Evolutionary conservation across 2,888 invertebrate genomes (phyloP), one percentile per base, ranked within the genome.

Genomic region (Erebia ligea): DNA sequence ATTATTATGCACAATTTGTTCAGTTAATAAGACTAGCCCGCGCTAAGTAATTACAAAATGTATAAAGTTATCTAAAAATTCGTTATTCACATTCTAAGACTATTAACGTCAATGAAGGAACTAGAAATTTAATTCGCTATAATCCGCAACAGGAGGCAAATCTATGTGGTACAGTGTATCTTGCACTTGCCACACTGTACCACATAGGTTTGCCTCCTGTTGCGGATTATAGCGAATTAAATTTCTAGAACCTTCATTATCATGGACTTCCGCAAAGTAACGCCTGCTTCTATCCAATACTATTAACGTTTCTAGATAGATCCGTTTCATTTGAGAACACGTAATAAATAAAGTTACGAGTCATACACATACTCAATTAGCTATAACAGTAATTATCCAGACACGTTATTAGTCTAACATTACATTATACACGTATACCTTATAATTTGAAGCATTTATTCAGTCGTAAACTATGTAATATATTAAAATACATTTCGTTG

Each of bases 21-120:
- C 85, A 83, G 86, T 85, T 62, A 83, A 86, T 50, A 83, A 86
- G 92, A 93, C 92, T 93, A 93, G 92, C 91, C 91, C 82, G 90
- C 85, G 91, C 92, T 91, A 92, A 91, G 89, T 87, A 79, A 80
- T 81, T 78, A 76, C 72, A 80, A 82, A 34, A 80, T 82, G 42
- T 68, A 73, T 70, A 71, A 64, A 81, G 78, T 77, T 81, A 85
- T 85, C 83, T 88, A 90, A 86, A 88, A 91, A 90, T 89, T 90
- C 88, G 88, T 90, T 90, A 88, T 87, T 86, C 85, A 87, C 85
- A 87, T 77, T 76, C 78, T 74, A 73, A 80, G 79, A 82, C 81
- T 81, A 69, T 66, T 25, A 6, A 66, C 34, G 13, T 67, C n/a
- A n/a, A n/a, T n/a, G n/a, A n/a, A n/a, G n/a, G n/a, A n/a, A n/a